Evolutionary conservation across 2,888 invertebrate genomes (phyloP), one percentile per base, ranked within the genome.

Genomic region (Plagodis pulveraria): DNA sequence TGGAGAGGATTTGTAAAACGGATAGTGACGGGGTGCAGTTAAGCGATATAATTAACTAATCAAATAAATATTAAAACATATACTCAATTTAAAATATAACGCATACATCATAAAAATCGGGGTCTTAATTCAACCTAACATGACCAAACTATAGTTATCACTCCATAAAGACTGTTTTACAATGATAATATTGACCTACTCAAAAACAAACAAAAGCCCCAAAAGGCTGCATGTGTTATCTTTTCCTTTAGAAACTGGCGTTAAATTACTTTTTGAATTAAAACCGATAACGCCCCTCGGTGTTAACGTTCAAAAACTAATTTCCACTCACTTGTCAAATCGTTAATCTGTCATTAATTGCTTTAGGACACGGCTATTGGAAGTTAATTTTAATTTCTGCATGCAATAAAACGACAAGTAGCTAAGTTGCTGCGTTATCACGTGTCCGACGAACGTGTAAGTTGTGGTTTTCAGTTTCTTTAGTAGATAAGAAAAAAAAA

Each of bases 251-350:
- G 50, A 49, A 10, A 45, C 32, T 62, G 57, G 74, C 72, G 72
- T 71, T 77, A 74, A 81, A 79, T 80, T 70, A 77, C 75, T 73
- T 75, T 76, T 61, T 49, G 61, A 64, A 78, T 81, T 74, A 73
- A 74, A 83, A 84, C 71, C 76, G 66, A 72, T 72, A 72, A 73
- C 57, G 12, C 44, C 45, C 70, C 12, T 58, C 36, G 64, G 68
- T 72, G 78, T 82, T 85, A 83, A 81, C 78, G 72, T 76, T 69
- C 70, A 72, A 79, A 86, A 86, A 86, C 88, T 84, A 89, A 87
- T 89, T 87, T 87, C 82, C 78, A 80, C 82, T 80, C 80, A 87
- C 81, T 89, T 90, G 88, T 88, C 77, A 90, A 87, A 80, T 84
- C 86, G 89, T 90, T 83, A 89, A 89, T 80, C 78, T 79, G 52